These are phyloP conservation scores for Drepana falcataria DNA, from an alignment of 2,888 invertebrate genomes.

Conservation along the genomic window DNA sequence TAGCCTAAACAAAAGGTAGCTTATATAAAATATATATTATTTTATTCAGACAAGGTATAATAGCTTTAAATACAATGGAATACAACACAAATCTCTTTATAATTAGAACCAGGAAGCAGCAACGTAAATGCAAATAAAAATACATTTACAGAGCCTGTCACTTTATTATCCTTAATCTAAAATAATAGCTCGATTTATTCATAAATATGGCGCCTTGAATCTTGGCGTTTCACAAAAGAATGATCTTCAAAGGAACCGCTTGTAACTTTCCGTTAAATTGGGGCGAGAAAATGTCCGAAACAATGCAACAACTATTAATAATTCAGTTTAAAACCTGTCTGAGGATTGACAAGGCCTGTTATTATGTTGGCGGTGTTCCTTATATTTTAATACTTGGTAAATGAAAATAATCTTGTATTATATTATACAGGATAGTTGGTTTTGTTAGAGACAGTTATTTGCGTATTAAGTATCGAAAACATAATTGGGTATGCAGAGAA, in stretches of 20 bases:
- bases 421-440: conserved; percentile 14
- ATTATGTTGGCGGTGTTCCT: conserved; percentile 8
- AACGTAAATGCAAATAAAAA: neutral
- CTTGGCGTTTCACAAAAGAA: neutral
- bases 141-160: neutral
- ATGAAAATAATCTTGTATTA: conserved; percentile 10
- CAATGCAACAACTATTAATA: conserved; percentile 13
- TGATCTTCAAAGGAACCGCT: neutral
- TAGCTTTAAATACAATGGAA: too few relatives aligned
- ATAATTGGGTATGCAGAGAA: too few relatives aligned
- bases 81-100: too few relatives aligned
- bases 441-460: too few relatives aligned
- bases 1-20: too few relatives aligned
- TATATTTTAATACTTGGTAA: neutral
- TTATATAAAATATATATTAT: too few relatives aligned
- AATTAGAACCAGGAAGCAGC: neutral
- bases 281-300: conserved; percentile 1
- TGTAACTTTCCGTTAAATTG: neutral
- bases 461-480: too few relatives aligned
- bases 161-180: neutral
- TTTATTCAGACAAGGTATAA: too few relatives aligned
- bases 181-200: neutral
- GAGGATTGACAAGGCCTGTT: conserved; percentile 21
- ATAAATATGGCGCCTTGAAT: neutral
- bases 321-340: conserved; percentile 17